Base-by-base conservation (phyloP, 2,888 invertebrate genomes). In the Drosophila paramelanica region DNA sequence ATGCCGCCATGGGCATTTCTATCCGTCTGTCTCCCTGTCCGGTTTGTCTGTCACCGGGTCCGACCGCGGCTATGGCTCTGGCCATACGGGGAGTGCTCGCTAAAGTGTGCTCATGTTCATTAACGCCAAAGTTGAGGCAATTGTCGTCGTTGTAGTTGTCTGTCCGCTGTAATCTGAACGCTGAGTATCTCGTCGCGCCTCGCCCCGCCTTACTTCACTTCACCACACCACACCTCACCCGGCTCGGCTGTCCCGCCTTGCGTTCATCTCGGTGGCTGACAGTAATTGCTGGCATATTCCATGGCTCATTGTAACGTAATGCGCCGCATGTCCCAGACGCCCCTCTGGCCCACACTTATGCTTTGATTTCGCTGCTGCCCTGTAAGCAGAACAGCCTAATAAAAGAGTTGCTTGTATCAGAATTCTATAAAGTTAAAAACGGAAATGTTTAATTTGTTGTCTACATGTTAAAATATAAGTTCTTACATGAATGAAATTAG, bases 61-160 rank as follows among this genome's bases (percentile, higher is more conserved):
- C 52, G 23, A 42, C 47, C 43, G 25, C 53, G 20, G 7, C 50
- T 36, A 11, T 46, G 42, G 42, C 42, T 64, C 43, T 57, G 69
- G 69, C 66, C 58, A 69, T 79, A 61, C 60, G 76, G 74, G 76
- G 74, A 76, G 60, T 78, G 67, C 67, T 88, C 68, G 74, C 75
- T 69, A 81, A 87, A 85, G 85, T 87, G 85, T 87, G 89, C 85
- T 86, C 85, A 87, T 89, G 88, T 86, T 86, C 89, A 86, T 86
- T 86, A 86, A 89, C 88, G 89, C 89, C 88, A 86, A 86, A 89
- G 88, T 81, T 77, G 81, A 77, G 88, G 85, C 85, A 85, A 85
- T 85, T 85, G 89, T 89, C 81, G 85, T 67, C 58, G 62, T 68
- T 65, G 73, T 67, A 39, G 79, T 55, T 60, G 68, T 64, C 61